These are phyloP conservation scores for Dynastes tityus DNA, from an alignment of 2,888 invertebrate genomes.

Conservation along the genomic window DNA sequence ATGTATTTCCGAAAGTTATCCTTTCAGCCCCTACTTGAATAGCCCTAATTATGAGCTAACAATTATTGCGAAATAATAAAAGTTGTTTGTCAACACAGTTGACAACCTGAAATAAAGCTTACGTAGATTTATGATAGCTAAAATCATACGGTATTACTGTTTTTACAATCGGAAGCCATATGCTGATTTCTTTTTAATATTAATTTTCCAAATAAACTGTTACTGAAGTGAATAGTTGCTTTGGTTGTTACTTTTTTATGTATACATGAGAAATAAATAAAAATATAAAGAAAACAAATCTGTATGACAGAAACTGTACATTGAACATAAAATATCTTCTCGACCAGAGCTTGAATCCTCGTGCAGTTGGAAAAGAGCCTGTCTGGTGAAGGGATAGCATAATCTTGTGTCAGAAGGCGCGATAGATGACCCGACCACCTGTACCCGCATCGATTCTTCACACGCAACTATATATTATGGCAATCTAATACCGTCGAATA, in stretches of 20 bases:
- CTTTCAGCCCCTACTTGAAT: conserved; percentile 38
- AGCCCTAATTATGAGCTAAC: conserved; percentile 59
- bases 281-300: conserved; percentile 12
- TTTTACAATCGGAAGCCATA: background rate
- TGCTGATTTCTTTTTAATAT: background rate
- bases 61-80: conserved; percentile 59
- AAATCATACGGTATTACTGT: background rate
- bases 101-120: conserved; percentile 48
- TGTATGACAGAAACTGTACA: background rate
- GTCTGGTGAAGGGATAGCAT: conserved; percentile 60
- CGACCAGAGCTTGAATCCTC: background rate
- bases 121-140: conserved; percentile 35
- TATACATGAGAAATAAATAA: background rate
- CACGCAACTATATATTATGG: conserved; percentile 60
- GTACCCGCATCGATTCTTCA: conserved; percentile 66
- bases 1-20: conserved; percentile 34
- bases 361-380: conserved; percentile 30
- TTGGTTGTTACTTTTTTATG: no score
- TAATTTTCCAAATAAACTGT: background rate
- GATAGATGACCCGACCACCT: conserved; percentile 69
- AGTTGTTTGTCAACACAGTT: conserved; percentile 60
- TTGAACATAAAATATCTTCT: background rate
- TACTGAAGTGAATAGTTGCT: no score
- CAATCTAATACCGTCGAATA: conserved; percentile 43
- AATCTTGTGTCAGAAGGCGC: conserved; percentile 67